Base-by-base conservation (phyloP, 1,140 invertebrate genomes). In the Tetragnatha versicolor region DNA sequence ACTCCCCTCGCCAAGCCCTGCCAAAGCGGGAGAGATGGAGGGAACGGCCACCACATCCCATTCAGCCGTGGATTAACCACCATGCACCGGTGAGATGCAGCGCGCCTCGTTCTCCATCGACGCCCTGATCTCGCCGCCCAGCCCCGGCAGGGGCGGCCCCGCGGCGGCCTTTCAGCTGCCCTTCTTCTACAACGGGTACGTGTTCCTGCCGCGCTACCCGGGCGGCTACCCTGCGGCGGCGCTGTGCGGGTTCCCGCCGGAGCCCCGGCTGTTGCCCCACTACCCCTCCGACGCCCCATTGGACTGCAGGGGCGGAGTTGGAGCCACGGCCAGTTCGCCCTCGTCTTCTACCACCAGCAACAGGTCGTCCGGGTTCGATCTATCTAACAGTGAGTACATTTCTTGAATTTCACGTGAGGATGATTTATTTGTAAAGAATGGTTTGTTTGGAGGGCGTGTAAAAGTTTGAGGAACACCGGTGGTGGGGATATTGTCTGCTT, bases 171-270 rank as follows among this genome's bases (percentile, higher is more conserved):
- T 76, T 6, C 73, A 63, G 17, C 17, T 77, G 10, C 73, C 73
- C 9, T 77, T 77, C n/a, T 65, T 77, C 47, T 77, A 77, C 61
- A 77, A 77, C n/a, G 73, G 73, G 29, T 77, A 77, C 22, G 60
- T 77, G 60, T 77, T 77, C 31, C 35, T 77, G 6, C 73, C 73
- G 6, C 45, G 61, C n/a, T 77, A 77, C 47, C 45, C 73, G 14
- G 58, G 47, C 5, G 66, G 66, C 9, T n/a, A n/a, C n/a, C n/a
- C n/a, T n/a, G n/a, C n/a, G n/a, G n/a, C n/a, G n/a, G n/a, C n/a
- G n/a, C n/a, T n/a, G n/a, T n/a, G 47, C 5, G 66, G 66, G 20
- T 60, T 33, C 29, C 17, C 60, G 35, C 66, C 66, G 49, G 66
- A 69, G 17, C 66, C 10, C 3, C 49, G 6, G 53, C 22, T n/a